Conservation (phyloP, 2,888 invertebrate species). For the Pyralis farinalis region DNA sequence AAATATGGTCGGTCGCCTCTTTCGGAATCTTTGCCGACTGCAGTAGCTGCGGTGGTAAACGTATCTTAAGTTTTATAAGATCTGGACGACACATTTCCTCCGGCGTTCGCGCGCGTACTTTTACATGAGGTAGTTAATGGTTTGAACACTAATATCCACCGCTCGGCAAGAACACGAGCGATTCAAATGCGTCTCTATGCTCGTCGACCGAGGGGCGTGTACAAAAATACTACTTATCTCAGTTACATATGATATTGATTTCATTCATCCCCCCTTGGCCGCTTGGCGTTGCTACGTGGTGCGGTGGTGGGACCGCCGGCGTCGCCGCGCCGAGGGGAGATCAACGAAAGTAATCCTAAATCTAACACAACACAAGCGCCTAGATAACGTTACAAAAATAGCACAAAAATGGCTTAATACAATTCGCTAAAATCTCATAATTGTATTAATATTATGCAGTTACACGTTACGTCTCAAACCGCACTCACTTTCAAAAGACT, state of each 20-base stretch:
- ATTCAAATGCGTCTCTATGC: conserved; percentile 19
- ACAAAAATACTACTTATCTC: conserved; percentile 60
- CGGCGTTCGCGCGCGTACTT: background rate
- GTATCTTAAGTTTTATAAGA: background rate
- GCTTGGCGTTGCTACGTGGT: background rate
- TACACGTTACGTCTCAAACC: conserved; percentile 52
- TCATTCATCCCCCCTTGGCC: conserved; percentile 45
- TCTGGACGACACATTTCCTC: background rate
- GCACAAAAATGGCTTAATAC: conserved; percentile 70
- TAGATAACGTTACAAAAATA: conserved; percentile 72
- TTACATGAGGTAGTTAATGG: conserved; percentile 64
- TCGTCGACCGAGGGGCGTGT: conserved; percentile 33
- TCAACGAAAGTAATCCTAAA: conserved; percentile 48
- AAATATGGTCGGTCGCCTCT: background rate
- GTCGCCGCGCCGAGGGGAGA: conserved; percentile 38
- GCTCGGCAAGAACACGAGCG: conserved; percentile 27
- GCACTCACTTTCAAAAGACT: conserved; percentile 20
- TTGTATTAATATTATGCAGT: conserved; percentile 60
- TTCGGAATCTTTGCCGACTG: background rate
- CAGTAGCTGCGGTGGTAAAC: background rate
- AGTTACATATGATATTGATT: conserved; percentile 47
- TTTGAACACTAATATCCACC: conserved; percentile 46
- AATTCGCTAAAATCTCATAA: conserved; percentile 64
- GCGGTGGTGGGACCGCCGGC: conserved; percentile 2
- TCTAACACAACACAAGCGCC: conserved; percentile 77